These are phyloP conservation scores for Anorthoa munda DNA, from an alignment of 2,888 invertebrate genomes.

Conservation along the genomic window DNA sequence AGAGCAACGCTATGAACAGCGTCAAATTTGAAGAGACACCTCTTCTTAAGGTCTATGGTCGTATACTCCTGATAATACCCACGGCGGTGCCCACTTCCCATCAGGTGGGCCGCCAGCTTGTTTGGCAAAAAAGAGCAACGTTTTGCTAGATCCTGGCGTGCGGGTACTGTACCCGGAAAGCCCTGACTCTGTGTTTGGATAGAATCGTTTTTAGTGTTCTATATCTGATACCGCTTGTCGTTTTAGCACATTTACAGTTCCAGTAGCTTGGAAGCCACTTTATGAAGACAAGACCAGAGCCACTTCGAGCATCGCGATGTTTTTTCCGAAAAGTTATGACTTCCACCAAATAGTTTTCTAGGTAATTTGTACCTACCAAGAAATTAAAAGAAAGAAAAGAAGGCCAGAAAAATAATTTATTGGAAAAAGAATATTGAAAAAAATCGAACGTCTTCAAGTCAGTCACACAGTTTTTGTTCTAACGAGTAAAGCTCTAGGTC, in stretches of 20 bases:
- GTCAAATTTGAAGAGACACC: too few relatives aligned
- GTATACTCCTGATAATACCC: too few relatives aligned
- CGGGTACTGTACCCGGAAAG: neutral
- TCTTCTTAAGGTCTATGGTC: too few relatives aligned
- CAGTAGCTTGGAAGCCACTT: neutral
- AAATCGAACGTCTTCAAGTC: slow-evolving; percentile 43
- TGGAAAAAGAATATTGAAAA: slow-evolving; percentile 46
- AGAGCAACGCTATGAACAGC: too few relatives aligned
- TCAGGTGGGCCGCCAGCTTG: too few relatives aligned
- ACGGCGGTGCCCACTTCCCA: too few relatives aligned
- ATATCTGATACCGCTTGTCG: neutral
- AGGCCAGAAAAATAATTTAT: slow-evolving; percentile 52
- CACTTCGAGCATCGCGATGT: neutral
- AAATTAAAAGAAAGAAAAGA: slow-evolving; percentile 31
- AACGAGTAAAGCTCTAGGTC: slow-evolving; percentile 69
- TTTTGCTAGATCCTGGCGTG: neutral
- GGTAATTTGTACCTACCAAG: neutral
- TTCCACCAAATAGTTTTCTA: slow-evolving; percentile 29
- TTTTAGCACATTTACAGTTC: neutral
- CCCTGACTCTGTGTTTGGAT: too few relatives aligned
- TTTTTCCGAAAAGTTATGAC: neutral
- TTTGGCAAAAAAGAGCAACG: neutral
- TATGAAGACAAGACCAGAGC: neutral
- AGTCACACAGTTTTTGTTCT: slow-evolving; percentile 61
- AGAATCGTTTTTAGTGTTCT: too few relatives aligned